Evolutionary conservation across 92 coral and sea anemone species (phyloP), one percentile per base, ranked within the genome.

Genomic region (Muricea muricata): DNA sequence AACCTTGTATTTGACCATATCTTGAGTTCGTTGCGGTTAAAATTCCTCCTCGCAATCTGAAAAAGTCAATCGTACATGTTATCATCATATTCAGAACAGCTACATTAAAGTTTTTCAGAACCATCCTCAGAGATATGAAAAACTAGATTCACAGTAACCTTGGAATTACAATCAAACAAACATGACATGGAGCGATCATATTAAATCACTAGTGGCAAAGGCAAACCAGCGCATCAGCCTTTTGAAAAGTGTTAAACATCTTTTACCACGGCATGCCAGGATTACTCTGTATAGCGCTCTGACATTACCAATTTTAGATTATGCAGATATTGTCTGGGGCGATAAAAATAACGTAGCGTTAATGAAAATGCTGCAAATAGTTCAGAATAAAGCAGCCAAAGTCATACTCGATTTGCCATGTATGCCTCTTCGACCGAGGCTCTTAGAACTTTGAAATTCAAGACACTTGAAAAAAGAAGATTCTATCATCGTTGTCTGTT

Each of bases 1-100:
- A 86, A 63, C 42, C 93, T 41, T 23, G 32, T n/a, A n/a, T n/a
- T 73, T 12, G 88, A 82, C 98, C 98, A 94, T 2, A 87, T 67
- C 0, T 32, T 46, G 24, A 93, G 41, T 65, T 93, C 98, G 6
- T 32, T 57, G 4, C 2, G 26, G 4, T 93, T 85, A 93, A 88
- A 94, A 13, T 82, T 85, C 6, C 61, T 48, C 20, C 29, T 10
- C 31, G 84, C 89, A 33, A 94, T 83, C 98, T 93, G 67, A 39
- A 91, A 79, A 4, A 4, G 42, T 37, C 4, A 37, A 37, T 37
- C n/a, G n/a, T n/a, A n/a, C n/a, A n/a, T n/a, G n/a, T n/a, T n/a
- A n/a, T n/a, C n/a, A n/a, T n/a, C n/a, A n/a, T n/a, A n/a, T n/a
- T n/a, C n/a, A n/a, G n/a, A n/a, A n/a, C n/a, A n/a, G n/a, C n/a